A percentile compares a stretch with the other conserved stretches of the same genome.
phyloP scores from a whole-genome alignment of 2,113 vertebrate genomes.

The Aythya baeri region DNA sequence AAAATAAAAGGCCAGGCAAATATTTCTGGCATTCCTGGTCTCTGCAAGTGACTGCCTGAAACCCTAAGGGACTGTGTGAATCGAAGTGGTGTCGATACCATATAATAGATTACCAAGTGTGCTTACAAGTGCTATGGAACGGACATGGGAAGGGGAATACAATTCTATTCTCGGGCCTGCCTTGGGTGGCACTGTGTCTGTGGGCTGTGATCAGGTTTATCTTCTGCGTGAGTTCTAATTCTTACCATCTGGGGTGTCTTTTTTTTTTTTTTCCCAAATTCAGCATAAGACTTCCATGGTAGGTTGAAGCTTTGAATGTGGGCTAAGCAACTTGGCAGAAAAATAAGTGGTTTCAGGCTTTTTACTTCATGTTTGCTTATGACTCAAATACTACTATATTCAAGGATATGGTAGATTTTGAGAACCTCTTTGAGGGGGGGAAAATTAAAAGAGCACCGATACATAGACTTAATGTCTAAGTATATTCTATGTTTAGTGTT shows the following conservation, averaged over 20 bases:
- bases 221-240: background rate
- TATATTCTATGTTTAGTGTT: background rate
- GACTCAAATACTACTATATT: rapidly evolving
- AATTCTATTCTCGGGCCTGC: rapidly evolving
- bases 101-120: rapidly evolving
- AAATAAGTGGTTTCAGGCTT: background rate
- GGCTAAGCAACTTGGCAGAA: background rate
- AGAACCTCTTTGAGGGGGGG: background rate
- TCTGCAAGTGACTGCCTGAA: background rate
- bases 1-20: background rate
- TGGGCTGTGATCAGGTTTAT: background rate
- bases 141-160: background rate
- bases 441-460: too few relatives aligned
- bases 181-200: background rate
- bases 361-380: background rate
- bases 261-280: background rate
- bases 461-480: background rate
- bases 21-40: background rate
- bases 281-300: background rate
- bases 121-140: background rate
- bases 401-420: background rate
- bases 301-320: background rate
- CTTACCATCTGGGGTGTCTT: rapidly evolving
- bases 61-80: background rate
- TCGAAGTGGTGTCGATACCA: background rate